These are phyloP conservation scores for Salminus brasiliensis DNA, from an alignment of 2,113 vertebrate genomes.

Conservation along the genomic window DNA sequence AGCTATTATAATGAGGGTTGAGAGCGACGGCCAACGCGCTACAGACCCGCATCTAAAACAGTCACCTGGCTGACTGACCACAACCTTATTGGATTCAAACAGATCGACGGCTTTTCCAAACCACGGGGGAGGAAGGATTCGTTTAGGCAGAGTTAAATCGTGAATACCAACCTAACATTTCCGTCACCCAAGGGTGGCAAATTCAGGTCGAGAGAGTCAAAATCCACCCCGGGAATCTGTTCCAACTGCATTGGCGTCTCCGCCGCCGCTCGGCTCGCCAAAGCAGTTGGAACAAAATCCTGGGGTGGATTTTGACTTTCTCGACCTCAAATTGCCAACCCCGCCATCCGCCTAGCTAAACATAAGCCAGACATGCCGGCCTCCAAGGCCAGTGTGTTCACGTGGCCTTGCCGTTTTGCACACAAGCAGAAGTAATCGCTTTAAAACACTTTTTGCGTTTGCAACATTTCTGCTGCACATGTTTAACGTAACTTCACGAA, in stretches of 20 bases:
- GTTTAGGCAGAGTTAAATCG: neutral
- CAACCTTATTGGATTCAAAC: conserved; percentile 23
- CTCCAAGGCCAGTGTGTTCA: neutral
- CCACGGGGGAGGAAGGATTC: neutral
- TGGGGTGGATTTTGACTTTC: too few relatives aligned
- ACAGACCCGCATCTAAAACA: conserved; percentile 22
- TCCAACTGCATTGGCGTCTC: too few relatives aligned
- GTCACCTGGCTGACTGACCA: conserved; percentile 19
- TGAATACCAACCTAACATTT: neutral
- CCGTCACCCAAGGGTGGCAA: neutral
- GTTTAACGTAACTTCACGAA: neutral
- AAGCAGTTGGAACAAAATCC: too few relatives aligned
- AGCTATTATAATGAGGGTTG: conserved; percentile 7
- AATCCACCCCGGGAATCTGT: too few relatives aligned
- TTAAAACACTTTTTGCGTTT: neutral
- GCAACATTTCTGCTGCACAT: neutral
- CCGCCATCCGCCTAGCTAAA: too few relatives aligned
- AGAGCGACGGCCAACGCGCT: neutral
- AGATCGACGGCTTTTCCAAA: conserved; percentile 25
- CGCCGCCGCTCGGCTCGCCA: too few relatives aligned
- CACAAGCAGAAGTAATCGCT: neutral
- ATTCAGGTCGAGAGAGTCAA: too few relatives aligned
- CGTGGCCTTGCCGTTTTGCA: conserved; percentile 6
- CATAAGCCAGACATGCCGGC: neutral
- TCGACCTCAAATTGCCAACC: too few relatives aligned